Conservation (phyloP, 1,140 invertebrate species). For the Rhyacophila brunnea region DNA sequence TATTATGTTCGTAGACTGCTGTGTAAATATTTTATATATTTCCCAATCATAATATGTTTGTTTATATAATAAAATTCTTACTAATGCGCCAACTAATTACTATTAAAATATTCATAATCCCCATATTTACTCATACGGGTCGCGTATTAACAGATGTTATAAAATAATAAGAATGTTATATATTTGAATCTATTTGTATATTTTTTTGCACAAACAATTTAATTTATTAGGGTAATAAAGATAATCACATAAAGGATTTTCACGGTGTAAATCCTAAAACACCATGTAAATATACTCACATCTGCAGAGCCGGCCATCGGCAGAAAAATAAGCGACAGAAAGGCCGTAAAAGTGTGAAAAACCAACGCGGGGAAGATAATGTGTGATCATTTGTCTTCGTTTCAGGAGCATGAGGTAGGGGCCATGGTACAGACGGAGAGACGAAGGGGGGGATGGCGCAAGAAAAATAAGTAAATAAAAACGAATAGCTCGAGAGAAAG, state of each 20-base stretch:
- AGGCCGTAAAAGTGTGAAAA: slow-evolving; percentile 34
- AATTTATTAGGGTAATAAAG: neutral
- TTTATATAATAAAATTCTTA: too few relatives aligned
- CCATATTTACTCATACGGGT: too few relatives aligned
- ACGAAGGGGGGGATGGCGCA: slow-evolving; percentile 4
- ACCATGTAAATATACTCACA: neutral
- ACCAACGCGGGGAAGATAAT: slow-evolving; percentile 34
- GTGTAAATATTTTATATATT: too few relatives aligned
- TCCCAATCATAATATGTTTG: too few relatives aligned
- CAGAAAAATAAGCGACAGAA: slow-evolving; percentile 13
- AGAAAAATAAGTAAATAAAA: slow-evolving; percentile 26
- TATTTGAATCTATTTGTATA: too few relatives aligned
- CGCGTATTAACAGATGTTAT: too few relatives aligned
- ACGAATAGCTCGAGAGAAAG: slow-evolving; percentile 17
- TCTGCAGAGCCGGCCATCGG: neutral
- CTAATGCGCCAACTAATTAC: too few relatives aligned
- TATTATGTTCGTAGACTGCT: too few relatives aligned
- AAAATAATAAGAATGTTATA: too few relatives aligned
- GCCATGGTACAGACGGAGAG: slow-evolving; percentile 5
- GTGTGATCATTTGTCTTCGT: slow-evolving; percentile 37
- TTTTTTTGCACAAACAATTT: too few relatives aligned
- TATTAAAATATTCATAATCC: too few relatives aligned
- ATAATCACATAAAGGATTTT: neutral
- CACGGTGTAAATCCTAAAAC: neutral
- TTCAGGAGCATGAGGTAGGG: slow-evolving; percentile 18